Conservation (phyloP, 2,888 invertebrate genomes). For the Hyles lineata region DNA sequence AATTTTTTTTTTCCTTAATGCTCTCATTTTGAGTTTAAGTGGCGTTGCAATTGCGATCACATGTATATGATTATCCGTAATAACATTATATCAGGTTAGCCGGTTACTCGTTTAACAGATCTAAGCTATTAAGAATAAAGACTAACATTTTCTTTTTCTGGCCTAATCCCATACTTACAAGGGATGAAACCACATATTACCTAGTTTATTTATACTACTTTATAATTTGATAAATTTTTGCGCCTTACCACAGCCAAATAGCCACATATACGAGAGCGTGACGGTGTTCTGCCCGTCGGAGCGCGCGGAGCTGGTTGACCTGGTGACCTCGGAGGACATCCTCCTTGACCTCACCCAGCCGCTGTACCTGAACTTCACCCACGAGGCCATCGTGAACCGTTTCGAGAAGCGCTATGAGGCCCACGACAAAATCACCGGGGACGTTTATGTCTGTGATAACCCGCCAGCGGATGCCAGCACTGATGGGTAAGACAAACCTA, state of each 20-base stretch:
- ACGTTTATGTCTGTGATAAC: conserved; percentile 90
- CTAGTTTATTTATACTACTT: too few species aligned
- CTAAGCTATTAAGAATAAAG: too few species aligned
- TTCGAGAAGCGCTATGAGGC: conserved; percentile 87
- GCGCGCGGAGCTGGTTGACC: conserved; percentile 88
- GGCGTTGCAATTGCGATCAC: too few species aligned
- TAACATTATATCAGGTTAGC: too few species aligned
- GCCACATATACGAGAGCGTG: conserved; percentile 92
- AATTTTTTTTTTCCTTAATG: too few species aligned
- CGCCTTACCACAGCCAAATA: conserved; percentile 88
- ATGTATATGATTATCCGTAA: too few species aligned
- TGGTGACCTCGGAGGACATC: conserved; percentile 90
- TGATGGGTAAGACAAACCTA: conserved; percentile 80
- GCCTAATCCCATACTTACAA: too few species aligned
- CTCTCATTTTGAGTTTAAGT: too few species aligned
- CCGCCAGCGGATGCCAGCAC: conserved; percentile 84
- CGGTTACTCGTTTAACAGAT: too few species aligned
- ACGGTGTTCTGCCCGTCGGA: conserved; percentile 93
- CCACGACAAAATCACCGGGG: conserved; percentile 92
- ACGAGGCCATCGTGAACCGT: conserved; percentile 91
- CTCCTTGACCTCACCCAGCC: conserved; percentile 92
- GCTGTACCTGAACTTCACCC: conserved; percentile 94
- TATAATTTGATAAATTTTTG: background rate
- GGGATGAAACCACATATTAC: too few species aligned
- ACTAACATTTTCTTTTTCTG: too few species aligned